Conservation (phyloP, 2,113 vertebrate species). For the Accipiter virgatus region DNA sequence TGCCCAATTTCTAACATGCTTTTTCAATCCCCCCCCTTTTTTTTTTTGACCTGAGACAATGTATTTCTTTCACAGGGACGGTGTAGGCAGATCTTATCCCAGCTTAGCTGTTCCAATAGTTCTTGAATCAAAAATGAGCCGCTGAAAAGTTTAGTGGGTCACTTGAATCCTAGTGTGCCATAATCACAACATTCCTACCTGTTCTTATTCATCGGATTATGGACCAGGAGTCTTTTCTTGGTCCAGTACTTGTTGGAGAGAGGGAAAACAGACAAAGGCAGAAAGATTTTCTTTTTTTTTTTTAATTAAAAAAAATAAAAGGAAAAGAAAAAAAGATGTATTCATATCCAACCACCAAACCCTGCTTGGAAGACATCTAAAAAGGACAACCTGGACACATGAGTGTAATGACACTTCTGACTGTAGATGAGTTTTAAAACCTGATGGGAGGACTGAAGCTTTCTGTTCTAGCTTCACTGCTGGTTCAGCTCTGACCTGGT, state of each 20-base stretch:
- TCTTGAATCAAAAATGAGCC: not conserved
- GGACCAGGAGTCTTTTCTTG: not conserved
- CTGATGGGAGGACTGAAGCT: not conserved
- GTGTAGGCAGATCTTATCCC: not conserved
- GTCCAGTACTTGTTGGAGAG: not conserved
- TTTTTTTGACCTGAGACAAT: not conserved
- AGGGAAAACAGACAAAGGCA: not conserved
- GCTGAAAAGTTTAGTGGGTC: not conserved
- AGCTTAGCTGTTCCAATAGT: not conserved
- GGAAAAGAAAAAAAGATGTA: not conserved
- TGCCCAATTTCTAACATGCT: not conserved
- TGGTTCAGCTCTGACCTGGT: not conserved
- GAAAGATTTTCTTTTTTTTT: not conserved
- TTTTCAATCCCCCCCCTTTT: not conserved
- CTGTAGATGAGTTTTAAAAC: not conserved
- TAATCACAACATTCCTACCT: not conserved
- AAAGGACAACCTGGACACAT: not conserved
- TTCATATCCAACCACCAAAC: not conserved
- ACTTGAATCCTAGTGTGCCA: not conserved
- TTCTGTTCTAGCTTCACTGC: not conserved
- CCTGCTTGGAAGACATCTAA: not conserved
- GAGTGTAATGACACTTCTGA: not conserved
- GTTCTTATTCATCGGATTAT: not conserved
- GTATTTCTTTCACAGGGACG: not conserved
- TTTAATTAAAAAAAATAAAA: not conserved